Evolutionary conservation across 2,113 vertebrate species (phyloP), one percentile per base, ranked within the genome.

Genomic region (Desmodus rotundus): DNA sequence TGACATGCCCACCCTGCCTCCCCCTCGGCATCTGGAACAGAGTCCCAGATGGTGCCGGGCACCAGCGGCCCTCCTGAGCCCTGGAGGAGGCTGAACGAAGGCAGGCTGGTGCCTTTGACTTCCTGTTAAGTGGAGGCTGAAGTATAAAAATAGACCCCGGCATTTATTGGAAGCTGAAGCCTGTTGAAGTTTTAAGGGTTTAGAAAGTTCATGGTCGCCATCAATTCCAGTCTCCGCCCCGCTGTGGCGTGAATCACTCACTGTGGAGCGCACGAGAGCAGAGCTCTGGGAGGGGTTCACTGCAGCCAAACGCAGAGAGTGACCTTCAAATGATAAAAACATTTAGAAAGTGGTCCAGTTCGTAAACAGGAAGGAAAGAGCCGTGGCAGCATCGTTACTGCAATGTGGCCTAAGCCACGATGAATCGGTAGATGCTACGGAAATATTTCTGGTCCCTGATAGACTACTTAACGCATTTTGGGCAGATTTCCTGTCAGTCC

Each of bases 131-230:
- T 54, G 84, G 94, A 97, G 95, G 86, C 68, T 91, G 72, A 52
- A 12, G 33, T n/a, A 14, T 96, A 96, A 98, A 98, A 98, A 97
- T 89, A 97, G 97, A 94, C 89, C 7, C 63, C 96, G 91, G 82
- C 91, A 77, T 97, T 97, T 97, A 93, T 26, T 86, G 93, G 95
- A 84, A 98, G 85, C 84, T 83, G 81, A 94, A 93, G 83, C 26
- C 45, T 88, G 80, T 17, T 92, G 93, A 97, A 96, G 26, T 95
- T 97, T 92, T 86, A 94, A 93, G 95, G 96, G 97, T 96, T 96
- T 96, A 97, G 88, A 97, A 98, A 97, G 92, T 98, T 98, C 31
- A 4, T 82, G 84, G 91, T 97, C 61, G 26, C 85, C 94, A 84
- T 93, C 96, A 97, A 77, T 98, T 95, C 87, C 97, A 97, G 95